phyloP scores from a whole-genome alignment of 2,888 invertebrate genomes.

The Argyresthia albistria region DNA sequence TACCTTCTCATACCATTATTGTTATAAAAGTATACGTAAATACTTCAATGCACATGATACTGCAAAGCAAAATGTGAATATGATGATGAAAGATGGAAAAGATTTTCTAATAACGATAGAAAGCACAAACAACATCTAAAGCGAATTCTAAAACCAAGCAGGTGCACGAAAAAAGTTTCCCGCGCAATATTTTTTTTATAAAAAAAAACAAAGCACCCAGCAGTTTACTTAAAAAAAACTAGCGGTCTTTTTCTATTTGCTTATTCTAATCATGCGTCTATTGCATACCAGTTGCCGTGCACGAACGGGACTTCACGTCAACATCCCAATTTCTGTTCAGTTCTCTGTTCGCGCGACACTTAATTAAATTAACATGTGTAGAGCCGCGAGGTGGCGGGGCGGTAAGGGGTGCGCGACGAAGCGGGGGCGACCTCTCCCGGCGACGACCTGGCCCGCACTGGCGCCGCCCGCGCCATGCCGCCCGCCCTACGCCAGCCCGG shows the following conservation, averaged over 20 bases:
- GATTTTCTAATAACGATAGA: too few species aligned
- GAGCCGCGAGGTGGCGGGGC: constrained; percentile 22
- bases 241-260: neutral
- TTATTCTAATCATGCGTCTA: neutral
- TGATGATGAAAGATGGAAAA: too few species aligned
- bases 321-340: constrained; percentile 26
- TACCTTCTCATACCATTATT: too few species aligned
- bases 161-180: too few species aligned
- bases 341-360: constrained; percentile 54
- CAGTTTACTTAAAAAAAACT: neutral
- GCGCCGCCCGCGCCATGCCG: constrained; percentile 35
- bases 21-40: too few species aligned
- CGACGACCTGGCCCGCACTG: constrained; percentile 58
- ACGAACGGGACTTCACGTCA: constrained; percentile 4
- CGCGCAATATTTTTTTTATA: too few species aligned
- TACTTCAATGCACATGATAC: too few species aligned
- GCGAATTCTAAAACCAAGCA: too few species aligned
- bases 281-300: constrained; percentile 6
- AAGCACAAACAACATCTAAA: too few species aligned
- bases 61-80: too few species aligned
- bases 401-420: constrained; percentile 22
- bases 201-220: too few species aligned
- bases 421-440: constrained; percentile 48
- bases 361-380: constrained; percentile 52
- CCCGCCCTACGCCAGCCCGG: constrained; percentile 11